These are phyloP conservation scores for Calameuta pallipes DNA, from an alignment of 2,888 invertebrate species.

Conservation along the genomic window DNA sequence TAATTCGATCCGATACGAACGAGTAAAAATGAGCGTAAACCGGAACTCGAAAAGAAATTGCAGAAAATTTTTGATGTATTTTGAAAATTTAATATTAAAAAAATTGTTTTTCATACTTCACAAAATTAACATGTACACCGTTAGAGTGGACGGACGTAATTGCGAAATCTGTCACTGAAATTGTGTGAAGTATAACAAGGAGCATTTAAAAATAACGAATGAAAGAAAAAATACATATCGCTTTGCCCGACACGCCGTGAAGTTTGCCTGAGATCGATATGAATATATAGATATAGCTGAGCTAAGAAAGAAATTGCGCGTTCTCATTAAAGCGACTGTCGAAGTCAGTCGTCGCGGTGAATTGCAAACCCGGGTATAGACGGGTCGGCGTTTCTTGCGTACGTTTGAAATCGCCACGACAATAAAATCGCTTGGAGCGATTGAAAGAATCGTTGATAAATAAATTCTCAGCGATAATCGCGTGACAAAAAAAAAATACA, in stretches of 20 bases:
- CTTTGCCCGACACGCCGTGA: neutral
- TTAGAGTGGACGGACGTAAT: neutral
- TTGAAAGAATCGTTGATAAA: neutral
- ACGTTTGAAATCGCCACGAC: neutral
- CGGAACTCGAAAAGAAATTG: neutral
- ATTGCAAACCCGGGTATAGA: neutral
- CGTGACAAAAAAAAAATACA: neutral
- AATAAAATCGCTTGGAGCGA: neutral
- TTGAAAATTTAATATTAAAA: neutral
- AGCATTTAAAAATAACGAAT: neutral
- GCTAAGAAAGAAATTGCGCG: slow-evolving; percentile 2
- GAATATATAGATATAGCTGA: neutral
- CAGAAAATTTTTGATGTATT: neutral
- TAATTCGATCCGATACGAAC: neutral
- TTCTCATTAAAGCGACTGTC: slow-evolving; percentile 5
- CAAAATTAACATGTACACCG: neutral
- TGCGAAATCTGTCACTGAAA: neutral
- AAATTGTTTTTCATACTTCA: neutral
- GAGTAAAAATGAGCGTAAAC: neutral
- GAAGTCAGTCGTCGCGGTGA: neutral
- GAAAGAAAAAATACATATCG: neutral
- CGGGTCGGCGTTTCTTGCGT: neutral
- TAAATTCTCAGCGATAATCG: neutral
- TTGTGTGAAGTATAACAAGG: slow-evolving; percentile 4
- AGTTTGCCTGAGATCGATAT: neutral